phyloP scores from a whole-genome alignment of 2,113 vertebrate species.

The Neogobius melanostomus region DNA sequence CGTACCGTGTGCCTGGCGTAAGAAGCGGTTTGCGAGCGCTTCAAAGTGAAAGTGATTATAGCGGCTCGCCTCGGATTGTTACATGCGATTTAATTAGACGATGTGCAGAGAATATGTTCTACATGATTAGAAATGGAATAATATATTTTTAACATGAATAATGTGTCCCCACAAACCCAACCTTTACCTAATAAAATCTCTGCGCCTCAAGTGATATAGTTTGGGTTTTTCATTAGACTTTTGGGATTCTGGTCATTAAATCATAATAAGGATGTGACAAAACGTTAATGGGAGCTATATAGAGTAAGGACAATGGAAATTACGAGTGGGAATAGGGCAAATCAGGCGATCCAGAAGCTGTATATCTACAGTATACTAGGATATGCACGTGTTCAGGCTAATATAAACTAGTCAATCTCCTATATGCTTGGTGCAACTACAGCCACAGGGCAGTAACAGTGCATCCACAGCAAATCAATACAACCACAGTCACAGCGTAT shows the following conservation, averaged over 20 bases:
- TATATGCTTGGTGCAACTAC: constrained; percentile 23
- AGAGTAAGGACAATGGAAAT: too few species aligned
- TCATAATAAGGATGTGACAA: too few species aligned
- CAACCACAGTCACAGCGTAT: constrained; percentile 13
- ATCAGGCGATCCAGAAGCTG: background rate
- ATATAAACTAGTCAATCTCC: constrained; percentile 31
- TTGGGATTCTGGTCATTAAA: background rate
- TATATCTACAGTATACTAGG: background rate
- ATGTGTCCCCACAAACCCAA: background rate
- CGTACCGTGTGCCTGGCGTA: background rate
- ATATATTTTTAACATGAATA: background rate
- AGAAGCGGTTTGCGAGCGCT: background rate
- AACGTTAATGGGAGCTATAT: too few species aligned
- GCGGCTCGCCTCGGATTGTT: background rate
- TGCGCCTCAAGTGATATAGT: background rate
- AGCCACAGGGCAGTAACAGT: constrained; percentile 15
- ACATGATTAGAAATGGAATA: background rate
- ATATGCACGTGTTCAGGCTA: constrained; percentile 16
- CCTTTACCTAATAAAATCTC: background rate
- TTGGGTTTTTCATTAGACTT: background rate
- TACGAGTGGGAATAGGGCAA: too few species aligned
- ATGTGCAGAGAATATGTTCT: background rate
- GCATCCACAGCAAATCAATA: constrained; percentile 29
- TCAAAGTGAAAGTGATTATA: background rate
- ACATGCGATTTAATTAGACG: background rate